A percentile compares a stretch with the other conserved stretches of the same genome.
These are phyloP conservation scores for Amazona ochrocephala DNA, from an alignment of 2,797 vertebrate genomes.

Conservation along the genomic window DNA sequence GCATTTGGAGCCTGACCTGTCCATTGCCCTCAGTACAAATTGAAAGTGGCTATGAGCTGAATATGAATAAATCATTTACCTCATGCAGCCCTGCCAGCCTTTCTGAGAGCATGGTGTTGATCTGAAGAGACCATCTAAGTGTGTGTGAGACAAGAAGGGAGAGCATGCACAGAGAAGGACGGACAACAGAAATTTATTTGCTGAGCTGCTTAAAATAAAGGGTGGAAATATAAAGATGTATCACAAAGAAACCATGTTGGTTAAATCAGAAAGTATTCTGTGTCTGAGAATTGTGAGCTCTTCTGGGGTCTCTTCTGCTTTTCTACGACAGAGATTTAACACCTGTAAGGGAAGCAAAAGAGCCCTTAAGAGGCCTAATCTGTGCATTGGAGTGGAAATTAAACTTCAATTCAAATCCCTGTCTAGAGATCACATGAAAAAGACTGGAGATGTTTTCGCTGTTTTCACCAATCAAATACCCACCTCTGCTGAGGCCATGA, in stretches of 20 bases:
- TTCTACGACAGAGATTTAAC: not conserved
- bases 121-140: rapidly evolving
- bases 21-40: not conserved
- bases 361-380: not conserved
- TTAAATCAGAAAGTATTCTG: not conserved
- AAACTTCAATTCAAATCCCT: not conserved
- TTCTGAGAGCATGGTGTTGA: not conserved
- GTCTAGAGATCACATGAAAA: not conserved
- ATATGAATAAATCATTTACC: not conserved
- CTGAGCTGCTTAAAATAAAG: not conserved
- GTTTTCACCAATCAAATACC: not conserved
- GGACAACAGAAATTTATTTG: not conserved
- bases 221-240: not conserved
- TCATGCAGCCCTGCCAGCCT: not conserved
- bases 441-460: not conserved
- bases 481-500: not conserved
- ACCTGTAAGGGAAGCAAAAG: not conserved
- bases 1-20: not conserved
- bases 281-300: not conserved
- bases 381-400: not conserved
- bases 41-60: not conserved
- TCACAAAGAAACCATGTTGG: not conserved
- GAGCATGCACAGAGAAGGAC: not conserved
- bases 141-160: not conserved
- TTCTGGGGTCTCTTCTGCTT: not conserved